phyloP scores from a whole-genome alignment of 2,797 vertebrate genomes.

The Amniataba percoides region DNA sequence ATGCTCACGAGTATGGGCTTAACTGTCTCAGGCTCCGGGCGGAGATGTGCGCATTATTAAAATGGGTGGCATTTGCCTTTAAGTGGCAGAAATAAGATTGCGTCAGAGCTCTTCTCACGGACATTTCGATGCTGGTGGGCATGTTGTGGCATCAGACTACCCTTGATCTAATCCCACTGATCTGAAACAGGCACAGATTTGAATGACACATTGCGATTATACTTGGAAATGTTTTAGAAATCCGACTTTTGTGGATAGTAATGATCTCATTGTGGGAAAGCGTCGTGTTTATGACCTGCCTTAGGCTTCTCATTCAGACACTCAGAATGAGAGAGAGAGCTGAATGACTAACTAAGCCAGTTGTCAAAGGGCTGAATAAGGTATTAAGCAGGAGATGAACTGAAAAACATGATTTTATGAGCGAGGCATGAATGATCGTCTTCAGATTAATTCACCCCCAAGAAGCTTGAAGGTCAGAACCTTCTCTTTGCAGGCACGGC shows the following conservation, averaged over 20 bases:
- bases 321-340: conserved; percentile 21
- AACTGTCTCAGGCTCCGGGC: conserved; percentile 27
- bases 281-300: conserved; percentile 61
- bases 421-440: conserved; percentile 39
- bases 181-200: conserved; percentile 52
- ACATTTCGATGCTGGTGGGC: conserved; percentile 53
- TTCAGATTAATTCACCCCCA: conserved; percentile 42
- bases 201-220: conserved; percentile 48
- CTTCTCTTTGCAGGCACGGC: conserved; percentile 25
- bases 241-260: conserved; percentile 58
- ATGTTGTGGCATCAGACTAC: conserved; percentile 25
- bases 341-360: conserved; percentile 53
- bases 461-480: conserved; percentile 67
- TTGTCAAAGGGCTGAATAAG: conserved; percentile 63
- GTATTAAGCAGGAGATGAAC: conserved; percentile 60
- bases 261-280: conserved; percentile 62
- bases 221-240: conserved; percentile 60
- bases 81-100: conserved; percentile 46
- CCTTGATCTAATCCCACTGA: conserved; percentile 47
- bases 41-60: conserved; percentile 35
- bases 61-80: conserved; percentile 29
- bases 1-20: conserved; percentile 23
- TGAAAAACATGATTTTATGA: conserved; percentile 61
- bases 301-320: conserved; percentile 52
- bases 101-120: conserved; percentile 40